Base-by-base conservation (phyloP, 2,113 vertebrate species). In the Cromileptes altivelis region DNA sequence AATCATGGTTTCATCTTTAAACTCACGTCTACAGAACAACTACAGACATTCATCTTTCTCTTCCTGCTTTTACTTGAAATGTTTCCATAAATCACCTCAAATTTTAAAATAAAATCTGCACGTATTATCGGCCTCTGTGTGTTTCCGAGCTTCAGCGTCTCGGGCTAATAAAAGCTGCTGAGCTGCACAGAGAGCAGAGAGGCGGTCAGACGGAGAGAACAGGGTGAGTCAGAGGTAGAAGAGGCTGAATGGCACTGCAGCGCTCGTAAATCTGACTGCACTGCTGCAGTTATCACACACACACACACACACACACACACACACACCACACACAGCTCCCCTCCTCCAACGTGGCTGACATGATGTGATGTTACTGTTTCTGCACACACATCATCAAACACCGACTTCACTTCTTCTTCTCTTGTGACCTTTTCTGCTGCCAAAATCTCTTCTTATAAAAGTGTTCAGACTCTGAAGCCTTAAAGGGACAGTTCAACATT, bases 181-280 rank as follows among this genome's bases (percentile, higher is more conserved):
- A 75, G 5, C 77, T 9, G 8, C 42, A 11, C 42, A 45, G 42
- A 3, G 42, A 45, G 42, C 11, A 45, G 42, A 45, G 42, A 45
- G 40, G 40, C 40, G 40, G 40, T 42, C 40, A 42, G 42, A 45
- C 42, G 42, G 33, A 45, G 42, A 45, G 42, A 45, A 50, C 49
- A 68, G 78, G 73, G 75, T 88, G 85, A 87, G 84, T 87, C 85
- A 85, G 74, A 81, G 85, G 80, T 45, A 61, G 8, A 64, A 21
- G 61, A 78, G 78, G 74, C 84, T 75, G 82, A 82, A 77, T 14
- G 77, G 67, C 85, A 81, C 92, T 94, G 92, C 93, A 92, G 93
- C 72, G 19, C 80, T 88, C 82, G 86, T 94, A 93, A 94, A 94
- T 91, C 91, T 92, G 77, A 76, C 86, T 71, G 25, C 78, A 76